A percentile compares a stretch with the other conserved stretches of the same genome.
These are phyloP conservation scores for Lochmaea capreae DNA, from an alignment of 2,888 invertebrate species.

Conservation along the genomic window DNA sequence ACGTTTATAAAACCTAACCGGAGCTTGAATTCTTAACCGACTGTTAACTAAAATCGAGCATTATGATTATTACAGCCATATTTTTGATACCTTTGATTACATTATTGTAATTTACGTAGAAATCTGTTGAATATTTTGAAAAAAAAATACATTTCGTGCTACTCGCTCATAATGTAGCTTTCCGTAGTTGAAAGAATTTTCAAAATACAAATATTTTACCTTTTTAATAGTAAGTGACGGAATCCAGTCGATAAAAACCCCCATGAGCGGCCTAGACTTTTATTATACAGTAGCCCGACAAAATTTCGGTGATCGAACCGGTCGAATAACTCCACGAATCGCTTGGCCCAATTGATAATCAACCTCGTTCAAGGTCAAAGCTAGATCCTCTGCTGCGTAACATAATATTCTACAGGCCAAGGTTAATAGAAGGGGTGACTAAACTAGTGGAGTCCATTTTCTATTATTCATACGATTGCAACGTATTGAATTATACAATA, in stretches of 20 bases:
- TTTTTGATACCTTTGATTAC: too few species aligned
- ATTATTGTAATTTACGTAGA: too few species aligned
- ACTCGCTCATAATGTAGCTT: too few species aligned
- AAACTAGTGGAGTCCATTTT: constrained; percentile 11
- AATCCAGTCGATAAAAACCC: neutral
- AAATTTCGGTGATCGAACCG: neutral
- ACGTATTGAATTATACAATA: neutral
- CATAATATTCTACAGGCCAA: constrained; percentile 51
- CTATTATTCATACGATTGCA: neutral
- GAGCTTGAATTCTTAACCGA: too few species aligned
- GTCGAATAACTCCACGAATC: neutral
- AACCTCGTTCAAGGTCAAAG: constrained; percentile 52
- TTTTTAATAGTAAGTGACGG: neutral
- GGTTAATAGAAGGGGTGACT: constrained; percentile 21
- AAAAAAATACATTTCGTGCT: too few species aligned
- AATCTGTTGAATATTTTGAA: too few species aligned
- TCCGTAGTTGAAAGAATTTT: too few species aligned
- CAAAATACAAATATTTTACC: too few species aligned
- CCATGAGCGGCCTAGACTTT: constrained; percentile 10
- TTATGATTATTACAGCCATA: too few species aligned
- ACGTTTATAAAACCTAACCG: too few species aligned
- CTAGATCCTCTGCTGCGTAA: constrained; percentile 54
- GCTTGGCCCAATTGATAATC: constrained; percentile 18
- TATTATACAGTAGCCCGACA: neutral
- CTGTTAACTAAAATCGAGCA: too few species aligned